Conservation (phyloP, 2,113 vertebrate genomes). For the Peucedramus taeniatus region DNA sequence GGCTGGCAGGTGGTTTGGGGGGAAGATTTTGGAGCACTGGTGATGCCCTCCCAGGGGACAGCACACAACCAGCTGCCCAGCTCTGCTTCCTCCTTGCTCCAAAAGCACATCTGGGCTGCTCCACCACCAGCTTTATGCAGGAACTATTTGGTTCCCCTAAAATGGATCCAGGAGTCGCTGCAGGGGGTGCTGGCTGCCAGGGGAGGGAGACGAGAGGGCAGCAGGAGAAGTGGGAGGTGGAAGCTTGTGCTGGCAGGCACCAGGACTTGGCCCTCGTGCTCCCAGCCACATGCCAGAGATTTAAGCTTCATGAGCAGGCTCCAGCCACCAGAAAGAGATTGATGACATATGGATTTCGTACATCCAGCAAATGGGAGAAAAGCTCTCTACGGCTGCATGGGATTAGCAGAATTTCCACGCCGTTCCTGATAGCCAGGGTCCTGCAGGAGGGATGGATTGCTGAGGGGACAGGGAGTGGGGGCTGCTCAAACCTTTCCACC, state of each 20-base stretch:
- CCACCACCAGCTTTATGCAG: neutral
- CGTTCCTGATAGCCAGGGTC: neutral
- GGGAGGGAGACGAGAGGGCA: neutral
- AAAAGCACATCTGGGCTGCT: neutral
- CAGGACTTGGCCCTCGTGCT: neutral
- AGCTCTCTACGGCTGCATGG: neutral
- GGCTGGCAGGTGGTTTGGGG: neutral
- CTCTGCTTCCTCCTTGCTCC: neutral
- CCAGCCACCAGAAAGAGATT: conserved; percentile 5
- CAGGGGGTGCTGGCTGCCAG: neutral
- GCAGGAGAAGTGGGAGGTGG: neutral
- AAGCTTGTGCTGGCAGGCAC: neutral
- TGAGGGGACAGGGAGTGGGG: fast-evolving
- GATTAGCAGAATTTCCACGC: neutral
- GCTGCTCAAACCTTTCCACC: neutral
- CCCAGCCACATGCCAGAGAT: conserved; percentile 34
- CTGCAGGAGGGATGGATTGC: neutral
- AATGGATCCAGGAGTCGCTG: neutral
- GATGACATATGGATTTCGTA: conserved; percentile 53
- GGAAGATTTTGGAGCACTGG: neutral
- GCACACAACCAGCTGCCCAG: neutral
- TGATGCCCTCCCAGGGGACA: neutral
- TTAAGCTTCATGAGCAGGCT: conserved; percentile 33
- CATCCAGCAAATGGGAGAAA: conserved; percentile 27
- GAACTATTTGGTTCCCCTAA: neutral